Conservation (phyloP, 2,797 vertebrate species). For the Alfaro cultratus region DNA sequence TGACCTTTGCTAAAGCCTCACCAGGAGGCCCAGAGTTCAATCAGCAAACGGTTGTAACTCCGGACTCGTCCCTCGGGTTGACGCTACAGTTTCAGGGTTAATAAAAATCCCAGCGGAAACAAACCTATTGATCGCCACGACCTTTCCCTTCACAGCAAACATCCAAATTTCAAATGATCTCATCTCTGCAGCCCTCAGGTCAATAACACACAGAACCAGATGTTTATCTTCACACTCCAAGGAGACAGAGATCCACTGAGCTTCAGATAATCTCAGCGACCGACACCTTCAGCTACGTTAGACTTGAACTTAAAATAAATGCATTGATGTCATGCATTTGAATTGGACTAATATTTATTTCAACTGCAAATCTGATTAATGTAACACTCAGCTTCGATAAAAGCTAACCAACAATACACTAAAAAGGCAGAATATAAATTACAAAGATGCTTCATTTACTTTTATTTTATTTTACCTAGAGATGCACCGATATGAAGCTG, state of each 20-base stretch:
- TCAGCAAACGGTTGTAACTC: background rate
- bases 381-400: background rate
- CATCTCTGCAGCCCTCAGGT: background rate
- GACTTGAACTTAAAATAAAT: background rate
- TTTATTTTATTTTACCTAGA: background rate
- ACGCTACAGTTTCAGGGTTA: constrained; percentile 13
- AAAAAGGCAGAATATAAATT: background rate
- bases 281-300: background rate
- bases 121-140: constrained; percentile 34
- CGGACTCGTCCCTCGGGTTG: background rate
- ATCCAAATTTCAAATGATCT: constrained; percentile 28
- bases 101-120: constrained; percentile 3
- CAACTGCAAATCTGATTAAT: background rate
- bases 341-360: background rate
- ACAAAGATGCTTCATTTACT: background rate
- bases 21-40: background rate
- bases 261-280: background rate
- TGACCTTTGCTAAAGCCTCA: constrained; percentile 15
- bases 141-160: constrained; percentile 17
- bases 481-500: background rate
- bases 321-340: too few relatives aligned
- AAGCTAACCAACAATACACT: background rate
- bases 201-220: background rate
- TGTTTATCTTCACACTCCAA: background rate
- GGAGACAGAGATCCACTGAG: background rate